Conservation (phyloP, 2,888 invertebrate genomes). For the Pseudoips prasinana region DNA sequence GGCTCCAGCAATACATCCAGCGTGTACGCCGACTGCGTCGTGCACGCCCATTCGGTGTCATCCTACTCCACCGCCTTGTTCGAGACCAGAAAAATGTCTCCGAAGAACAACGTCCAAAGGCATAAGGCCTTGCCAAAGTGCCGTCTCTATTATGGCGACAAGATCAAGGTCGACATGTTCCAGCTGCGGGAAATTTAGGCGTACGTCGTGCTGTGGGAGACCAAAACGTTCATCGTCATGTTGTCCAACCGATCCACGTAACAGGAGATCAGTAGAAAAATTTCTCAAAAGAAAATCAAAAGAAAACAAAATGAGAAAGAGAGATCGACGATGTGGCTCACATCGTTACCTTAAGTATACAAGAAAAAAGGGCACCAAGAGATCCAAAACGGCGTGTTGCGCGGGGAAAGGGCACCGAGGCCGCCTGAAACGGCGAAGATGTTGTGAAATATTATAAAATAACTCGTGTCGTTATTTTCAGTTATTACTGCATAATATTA, state of each 20-base stretch:
- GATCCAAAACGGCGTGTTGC: constrained; percentile 47
- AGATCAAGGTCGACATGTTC: constrained; percentile 51
- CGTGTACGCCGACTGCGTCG: constrained; percentile 66
- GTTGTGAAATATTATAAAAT: constrained; percentile 42
- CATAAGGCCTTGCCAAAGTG: constrained; percentile 59
- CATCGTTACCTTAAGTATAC: constrained; percentile 46
- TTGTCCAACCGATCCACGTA: constrained; percentile 32
- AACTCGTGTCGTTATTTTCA: constrained; percentile 14
- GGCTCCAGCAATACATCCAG: constrained; percentile 63
- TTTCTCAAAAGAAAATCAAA: constrained; percentile 57
- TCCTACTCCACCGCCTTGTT: constrained; percentile 61
- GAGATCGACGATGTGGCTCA: constrained; percentile 50
- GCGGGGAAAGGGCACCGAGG: constrained; percentile 66
- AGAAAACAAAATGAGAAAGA: constrained; percentile 50
- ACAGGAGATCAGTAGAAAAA: constrained; percentile 38
- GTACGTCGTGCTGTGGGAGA: not conserved
- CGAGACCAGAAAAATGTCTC: constrained; percentile 62
- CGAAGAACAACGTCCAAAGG: constrained; percentile 52
- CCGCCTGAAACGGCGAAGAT: constrained; percentile 39
- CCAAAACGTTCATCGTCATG: not conserved
- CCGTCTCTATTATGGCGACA: constrained; percentile 64
- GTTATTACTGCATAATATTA: not conserved
- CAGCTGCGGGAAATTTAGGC: constrained; percentile 47
- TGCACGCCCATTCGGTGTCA: constrained; percentile 65
- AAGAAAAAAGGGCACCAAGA: constrained; percentile 41